These are phyloP conservation scores for Aix galericulata DNA, from an alignment of 2,113 vertebrate genomes.

Conservation along the genomic window DNA sequence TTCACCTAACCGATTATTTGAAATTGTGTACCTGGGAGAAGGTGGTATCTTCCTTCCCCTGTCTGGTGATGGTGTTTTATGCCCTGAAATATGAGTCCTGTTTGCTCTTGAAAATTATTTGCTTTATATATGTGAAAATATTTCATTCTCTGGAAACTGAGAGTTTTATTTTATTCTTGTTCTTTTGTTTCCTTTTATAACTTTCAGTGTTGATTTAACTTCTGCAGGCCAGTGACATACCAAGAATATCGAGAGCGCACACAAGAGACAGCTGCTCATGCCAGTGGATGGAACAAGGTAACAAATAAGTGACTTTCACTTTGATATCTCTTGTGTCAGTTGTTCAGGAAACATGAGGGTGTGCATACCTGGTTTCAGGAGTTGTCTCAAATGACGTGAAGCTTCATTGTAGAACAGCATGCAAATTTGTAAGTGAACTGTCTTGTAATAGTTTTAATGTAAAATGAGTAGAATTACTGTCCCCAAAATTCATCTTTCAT, in stretches of 20 bases:
- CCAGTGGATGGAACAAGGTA: conserved; percentile 92
- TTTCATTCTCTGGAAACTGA: conserved; percentile 27
- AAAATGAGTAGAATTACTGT: background rate
- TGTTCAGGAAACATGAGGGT: background rate
- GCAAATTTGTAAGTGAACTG: background rate
- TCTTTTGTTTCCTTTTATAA: conserved; percentile 63
- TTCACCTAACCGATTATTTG: background rate
- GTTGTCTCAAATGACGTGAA: background rate
- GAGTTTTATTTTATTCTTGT: conserved; percentile 56
- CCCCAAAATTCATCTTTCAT: background rate
- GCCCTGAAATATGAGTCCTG: background rate
- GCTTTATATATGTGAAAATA: background rate
- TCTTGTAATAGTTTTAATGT: background rate
- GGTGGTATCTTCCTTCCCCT: background rate
- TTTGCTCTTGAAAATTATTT: background rate
- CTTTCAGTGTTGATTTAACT: conserved; percentile 67
- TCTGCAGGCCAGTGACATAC: conserved; percentile 87
- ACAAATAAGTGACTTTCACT: background rate
- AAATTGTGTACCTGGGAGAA: background rate
- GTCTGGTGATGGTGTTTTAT: background rate
- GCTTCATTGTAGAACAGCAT: background rate
- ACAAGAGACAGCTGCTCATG: conserved; percentile 77
- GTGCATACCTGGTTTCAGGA: background rate
- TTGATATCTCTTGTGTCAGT: background rate
- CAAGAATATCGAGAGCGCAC: conserved; percentile 81